These are phyloP conservation scores for Odontothrips loti DNA, from an alignment of 2,888 invertebrate species.

Conservation along the genomic window DNA sequence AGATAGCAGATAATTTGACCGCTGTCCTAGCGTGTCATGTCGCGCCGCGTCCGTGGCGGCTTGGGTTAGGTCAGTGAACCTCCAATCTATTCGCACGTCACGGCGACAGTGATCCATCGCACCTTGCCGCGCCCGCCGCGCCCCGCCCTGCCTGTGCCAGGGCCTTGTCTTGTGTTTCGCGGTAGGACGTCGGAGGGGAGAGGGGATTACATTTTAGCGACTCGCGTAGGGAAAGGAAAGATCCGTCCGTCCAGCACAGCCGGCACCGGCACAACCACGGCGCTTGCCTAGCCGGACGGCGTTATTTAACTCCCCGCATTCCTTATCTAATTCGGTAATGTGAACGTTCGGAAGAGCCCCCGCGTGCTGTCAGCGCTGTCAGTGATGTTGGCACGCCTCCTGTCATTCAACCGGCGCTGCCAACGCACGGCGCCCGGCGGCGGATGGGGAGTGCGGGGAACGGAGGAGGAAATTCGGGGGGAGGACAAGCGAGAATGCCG, in stretches of 20 bases:
- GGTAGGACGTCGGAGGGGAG: no score
- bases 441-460: not conserved
- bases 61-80: constrained; percentile 6
- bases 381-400: not conserved
- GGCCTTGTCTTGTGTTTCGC: no score
- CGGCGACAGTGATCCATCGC: constrained; percentile 5
- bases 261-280: no score
- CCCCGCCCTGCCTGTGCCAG: not conserved
- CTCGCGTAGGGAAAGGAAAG: no score
- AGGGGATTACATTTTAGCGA: no score
- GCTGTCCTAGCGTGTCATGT: not conserved
- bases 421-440: not conserved
- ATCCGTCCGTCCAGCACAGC: not conserved
- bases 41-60: not conserved
- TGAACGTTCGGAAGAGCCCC: no score
- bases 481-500: not conserved
- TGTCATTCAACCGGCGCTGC: not conserved
- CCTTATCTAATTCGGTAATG: no score
- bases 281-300: no score
- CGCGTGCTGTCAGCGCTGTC: not conserved
- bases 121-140: not conserved
- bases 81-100: constrained; percentile 12
- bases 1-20: not conserved
- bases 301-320: no score
- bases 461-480: not conserved